phyloP scores from a whole-genome alignment of 2,888 invertebrate genomes.

The Trichopoda pennipes region DNA sequence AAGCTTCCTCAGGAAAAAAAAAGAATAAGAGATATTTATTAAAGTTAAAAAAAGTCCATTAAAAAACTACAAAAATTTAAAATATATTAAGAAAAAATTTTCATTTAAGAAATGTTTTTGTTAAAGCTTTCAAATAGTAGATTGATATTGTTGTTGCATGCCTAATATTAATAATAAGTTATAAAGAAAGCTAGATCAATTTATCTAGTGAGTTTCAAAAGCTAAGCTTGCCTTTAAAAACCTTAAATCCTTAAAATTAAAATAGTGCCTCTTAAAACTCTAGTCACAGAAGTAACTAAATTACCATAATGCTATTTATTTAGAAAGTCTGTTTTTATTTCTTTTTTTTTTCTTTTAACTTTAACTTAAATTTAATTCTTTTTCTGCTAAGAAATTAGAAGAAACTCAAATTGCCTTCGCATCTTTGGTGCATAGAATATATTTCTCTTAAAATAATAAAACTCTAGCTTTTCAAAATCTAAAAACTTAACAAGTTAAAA shows the following conservation, averaged over 20 bases:
- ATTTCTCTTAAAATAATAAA: neutral
- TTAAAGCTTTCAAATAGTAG: constrained; percentile 51
- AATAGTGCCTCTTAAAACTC: constrained; percentile 49
- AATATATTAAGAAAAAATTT: too few species aligned
- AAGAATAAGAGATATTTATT: too few species aligned
- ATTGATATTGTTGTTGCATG: neutral
- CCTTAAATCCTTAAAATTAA: constrained; percentile 8
- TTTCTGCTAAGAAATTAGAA: neutral
- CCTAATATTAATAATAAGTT: neutral
- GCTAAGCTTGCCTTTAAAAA: constrained; percentile 44
- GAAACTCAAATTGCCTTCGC: neutral
- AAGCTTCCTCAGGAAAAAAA: too few species aligned
- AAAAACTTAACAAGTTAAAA: neutral
- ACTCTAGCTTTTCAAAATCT: constrained; percentile 21
- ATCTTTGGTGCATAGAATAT: neutral
- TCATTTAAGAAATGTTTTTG: neutral
- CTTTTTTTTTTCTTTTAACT: neutral
- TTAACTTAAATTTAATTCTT: neutral
- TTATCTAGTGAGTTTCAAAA: constrained; percentile 49
- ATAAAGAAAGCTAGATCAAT: constrained; percentile 20
- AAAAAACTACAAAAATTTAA: too few species aligned
- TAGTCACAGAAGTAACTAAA: constrained; percentile 21
- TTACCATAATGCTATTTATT: constrained; percentile 14
- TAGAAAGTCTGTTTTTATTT: too few species aligned
- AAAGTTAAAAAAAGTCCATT: too few species aligned